Evolutionary conservation across 1,140 invertebrate species (phyloP).

Genomic region (Apis cerana): DNA sequence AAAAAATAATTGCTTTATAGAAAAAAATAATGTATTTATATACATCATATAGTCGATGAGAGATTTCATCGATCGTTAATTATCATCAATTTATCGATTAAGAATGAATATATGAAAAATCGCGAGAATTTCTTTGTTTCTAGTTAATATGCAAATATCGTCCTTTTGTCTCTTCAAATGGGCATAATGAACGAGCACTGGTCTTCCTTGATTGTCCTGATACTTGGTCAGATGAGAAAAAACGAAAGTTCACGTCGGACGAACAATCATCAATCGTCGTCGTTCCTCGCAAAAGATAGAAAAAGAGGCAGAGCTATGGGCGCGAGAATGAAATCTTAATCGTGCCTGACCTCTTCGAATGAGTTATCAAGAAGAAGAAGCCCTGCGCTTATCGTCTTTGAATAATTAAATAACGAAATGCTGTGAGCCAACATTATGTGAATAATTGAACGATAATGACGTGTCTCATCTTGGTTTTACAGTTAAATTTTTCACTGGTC

Average conservation of each 20-base stretch:
- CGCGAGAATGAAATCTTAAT: constrained; percentile 70
- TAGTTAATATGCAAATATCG: constrained; percentile 1
- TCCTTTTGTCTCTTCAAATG: neutral
- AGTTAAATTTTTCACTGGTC: constrained; percentile 29
- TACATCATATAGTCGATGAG: neutral
- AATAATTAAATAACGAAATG: constrained; percentile 77
- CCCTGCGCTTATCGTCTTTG: constrained; percentile 66
- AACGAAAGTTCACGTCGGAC: constrained; percentile 49
- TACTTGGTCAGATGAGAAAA: constrained; percentile 13
- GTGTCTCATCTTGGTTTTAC: constrained; percentile 30
- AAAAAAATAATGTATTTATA: too few species aligned
- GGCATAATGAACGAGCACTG: constrained; percentile 48
- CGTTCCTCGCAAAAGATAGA: constrained; percentile 35
- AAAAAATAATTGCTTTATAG: neutral
- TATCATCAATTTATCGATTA: neutral
- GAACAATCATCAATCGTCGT: constrained; percentile 37
- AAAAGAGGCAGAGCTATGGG: constrained; percentile 32
- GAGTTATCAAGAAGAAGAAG: constrained; percentile 52
- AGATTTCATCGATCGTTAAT: neutral
- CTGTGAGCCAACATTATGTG: constrained; percentile 67
- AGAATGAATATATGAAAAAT: neutral
- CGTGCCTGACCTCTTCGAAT: constrained; percentile 68
- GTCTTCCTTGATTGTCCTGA: constrained; percentile 61
- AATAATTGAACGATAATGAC: constrained; percentile 70
- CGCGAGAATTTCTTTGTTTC: neutral